A percentile compares a stretch with the other conserved stretches of the same genome.
Conservation (phyloP, 1,140 invertebrate species). For the Zaprionus africanus region DNA sequence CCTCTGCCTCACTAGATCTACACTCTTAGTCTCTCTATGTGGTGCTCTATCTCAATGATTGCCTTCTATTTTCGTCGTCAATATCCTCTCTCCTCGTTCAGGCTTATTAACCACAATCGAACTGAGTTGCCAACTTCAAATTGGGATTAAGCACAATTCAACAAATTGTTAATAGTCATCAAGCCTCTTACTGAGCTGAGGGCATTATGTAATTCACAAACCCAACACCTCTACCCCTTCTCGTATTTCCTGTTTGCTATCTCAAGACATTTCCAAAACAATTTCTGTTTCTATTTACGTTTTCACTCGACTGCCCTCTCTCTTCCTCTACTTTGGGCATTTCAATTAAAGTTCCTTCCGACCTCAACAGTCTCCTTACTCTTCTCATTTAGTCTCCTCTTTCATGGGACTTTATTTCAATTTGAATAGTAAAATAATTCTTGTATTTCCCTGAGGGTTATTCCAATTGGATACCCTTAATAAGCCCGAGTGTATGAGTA, state of each 20-base stretch:
- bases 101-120: too few relatives aligned
- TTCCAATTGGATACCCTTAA: background rate
- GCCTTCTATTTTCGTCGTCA: too few relatives aligned
- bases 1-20: too few relatives aligned
- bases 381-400: background rate
- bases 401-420: background rate
- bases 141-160: too few relatives aligned
- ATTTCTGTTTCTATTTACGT: background rate
- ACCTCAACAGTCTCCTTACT: background rate
- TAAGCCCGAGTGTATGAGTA: background rate
- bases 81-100: too few relatives aligned
- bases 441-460: background rate
- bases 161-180: too few relatives aligned
- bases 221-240: too few relatives aligned
- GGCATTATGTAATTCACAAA: too few relatives aligned
- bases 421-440: background rate
- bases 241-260: background rate
- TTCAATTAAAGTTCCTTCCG: background rate
- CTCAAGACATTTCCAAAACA: background rate
- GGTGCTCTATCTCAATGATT: too few relatives aligned
- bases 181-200: too few relatives aligned
- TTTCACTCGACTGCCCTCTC: background rate
- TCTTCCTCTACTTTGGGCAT: background rate
- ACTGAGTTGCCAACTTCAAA: too few relatives aligned
- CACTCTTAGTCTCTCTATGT: too few relatives aligned